Base-by-base conservation (phyloP, 2,797 vertebrate species). In the Agapornis canus region DNA sequence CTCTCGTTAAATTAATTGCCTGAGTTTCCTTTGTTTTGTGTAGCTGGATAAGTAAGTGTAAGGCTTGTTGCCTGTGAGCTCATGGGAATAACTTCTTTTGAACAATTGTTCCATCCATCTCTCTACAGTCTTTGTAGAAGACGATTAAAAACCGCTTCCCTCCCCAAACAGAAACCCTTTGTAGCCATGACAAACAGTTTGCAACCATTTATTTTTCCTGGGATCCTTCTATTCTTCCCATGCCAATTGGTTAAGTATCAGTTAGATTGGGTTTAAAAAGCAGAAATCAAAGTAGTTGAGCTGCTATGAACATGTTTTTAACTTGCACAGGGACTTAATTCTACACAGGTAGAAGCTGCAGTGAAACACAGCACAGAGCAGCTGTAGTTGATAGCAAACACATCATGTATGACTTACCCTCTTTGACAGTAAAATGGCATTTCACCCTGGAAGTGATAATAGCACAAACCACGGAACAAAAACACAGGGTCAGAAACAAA, bases 1-100 rank as follows among this genome's bases (percentile, higher is more conserved):
- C 59, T 89, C 89, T 90, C 0, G 1, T 92, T 95, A 93, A 92
- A 91, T 82, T 95, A 94, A 91, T 86, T 94, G 91, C 73, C 40
- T 3, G 52, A 49, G 40, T 72, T 94, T 82, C 48, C 82, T 89
- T 90, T 90, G 70, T 27, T 91, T 89, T 89, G 82, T 1, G 0
- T 60, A 51, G 66, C 23, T 82, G 93, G 57, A 27, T 60, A 94
- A 92, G 76, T 48, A 87, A 87, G 72, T 42, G 69, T 45, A 87
- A 87, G 76, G 61, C 65, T 94, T 0, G 2, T 19, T 87, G 86
- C 68, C 92, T 51, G 31, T 81, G 84, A 96, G 84, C 70, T 95
- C 86, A 92, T 82, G 73, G 90, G 90, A 96, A 76, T 54, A 91
- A 56, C 59, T 76, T 71, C 48, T 71, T 78, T 60, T 56, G 52